Evolutionary conservation across 2,113 vertebrate genomes (phyloP).

Genomic region (Salvator merianae): DNA sequence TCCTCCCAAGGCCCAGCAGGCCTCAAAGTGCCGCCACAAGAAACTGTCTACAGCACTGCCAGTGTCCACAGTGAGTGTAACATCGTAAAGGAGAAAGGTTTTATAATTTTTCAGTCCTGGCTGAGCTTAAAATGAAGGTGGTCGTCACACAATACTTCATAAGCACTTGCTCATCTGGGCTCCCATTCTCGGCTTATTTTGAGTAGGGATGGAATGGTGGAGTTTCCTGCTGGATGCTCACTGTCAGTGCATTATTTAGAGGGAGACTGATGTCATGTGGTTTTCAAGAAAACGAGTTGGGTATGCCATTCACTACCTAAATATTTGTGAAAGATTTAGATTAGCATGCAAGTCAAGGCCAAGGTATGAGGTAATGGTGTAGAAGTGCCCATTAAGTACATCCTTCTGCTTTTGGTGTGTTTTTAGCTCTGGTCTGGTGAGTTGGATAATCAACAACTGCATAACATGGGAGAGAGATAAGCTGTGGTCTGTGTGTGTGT

Average conservation of each 20-base stretch:
- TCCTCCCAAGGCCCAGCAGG: not conserved
- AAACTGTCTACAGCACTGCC: not conserved
- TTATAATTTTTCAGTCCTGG: not conserved
- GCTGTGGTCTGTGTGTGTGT: not conserved
- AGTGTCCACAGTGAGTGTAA: constrained; percentile 19
- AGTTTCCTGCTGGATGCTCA: not conserved
- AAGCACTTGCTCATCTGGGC: too few relatives aligned
- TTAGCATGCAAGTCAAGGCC: too few relatives aligned
- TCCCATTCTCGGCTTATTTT: not conserved
- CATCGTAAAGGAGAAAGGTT: not conserved
- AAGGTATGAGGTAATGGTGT: not conserved
- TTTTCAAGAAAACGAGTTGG: not conserved
- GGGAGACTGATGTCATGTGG: not conserved
- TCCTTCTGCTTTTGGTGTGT: not conserved
- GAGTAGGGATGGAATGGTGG: not conserved
- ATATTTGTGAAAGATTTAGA: not conserved
- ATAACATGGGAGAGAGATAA: not conserved
- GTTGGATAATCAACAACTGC: too few relatives aligned
- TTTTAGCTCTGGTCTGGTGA: not conserved
- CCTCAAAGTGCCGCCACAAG: not conserved
- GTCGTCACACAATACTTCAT: not conserved
- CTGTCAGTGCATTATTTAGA: not conserved
- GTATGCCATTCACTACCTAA: not conserved
- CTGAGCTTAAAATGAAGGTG: not conserved
- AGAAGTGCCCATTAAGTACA: not conserved